Evolutionary conservation across 92 coral and sea anemone species (phyloP), one percentile per base, ranked within the genome.

Genomic region (Paramuricea clavata): DNA sequence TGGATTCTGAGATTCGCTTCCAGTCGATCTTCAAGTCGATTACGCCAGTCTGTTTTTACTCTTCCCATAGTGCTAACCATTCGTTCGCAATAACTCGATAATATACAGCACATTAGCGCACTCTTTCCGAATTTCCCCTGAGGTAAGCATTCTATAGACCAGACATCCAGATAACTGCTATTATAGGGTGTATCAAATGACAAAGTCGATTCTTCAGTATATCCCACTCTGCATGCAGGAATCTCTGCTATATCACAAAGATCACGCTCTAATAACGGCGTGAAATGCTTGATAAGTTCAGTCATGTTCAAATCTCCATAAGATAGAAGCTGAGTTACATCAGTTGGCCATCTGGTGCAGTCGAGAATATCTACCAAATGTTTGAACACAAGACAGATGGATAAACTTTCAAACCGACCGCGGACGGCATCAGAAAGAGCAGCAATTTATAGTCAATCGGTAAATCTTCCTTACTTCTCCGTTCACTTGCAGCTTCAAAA

Each of bases 11-110:
- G 76, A 28, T 67, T 59, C 12, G 56, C 47, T 22, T 81, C 85
- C 0, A 81, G 56, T 49, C 85, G 68, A 30, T 81, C 76, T 62
- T 76, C 56, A 22, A 81, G 31, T 17, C 72, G 42, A 21, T 61
- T 81, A 61, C 60, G 13, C 85, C 85, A 81, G 49, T 81, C 85
- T 12, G 85, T 81, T 41, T 81, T 81, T 13, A 80, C 69, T n/a
- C 85, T 21, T 31, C 50, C 50, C 85, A 80, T 80, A 12, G 43
- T 32, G 43, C 86, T 60, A 41, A 81, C 62, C 86, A 81, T 81
- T 13, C 86, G 31, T 42, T 81, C 86, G 65, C 9, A 69, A 26
- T 21, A 69, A 34, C 49, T 82, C 87, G 47, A 69, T 82, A 15
- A 82, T 47, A 49, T 82, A 79, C 8, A 82, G 65, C 25, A 47